Percentiles rank a stretch among this genome's conserved stretches.
phyloP scores from a whole-genome alignment of 2,113 vertebrate genomes.

The Psittacara wagleri region DNA sequence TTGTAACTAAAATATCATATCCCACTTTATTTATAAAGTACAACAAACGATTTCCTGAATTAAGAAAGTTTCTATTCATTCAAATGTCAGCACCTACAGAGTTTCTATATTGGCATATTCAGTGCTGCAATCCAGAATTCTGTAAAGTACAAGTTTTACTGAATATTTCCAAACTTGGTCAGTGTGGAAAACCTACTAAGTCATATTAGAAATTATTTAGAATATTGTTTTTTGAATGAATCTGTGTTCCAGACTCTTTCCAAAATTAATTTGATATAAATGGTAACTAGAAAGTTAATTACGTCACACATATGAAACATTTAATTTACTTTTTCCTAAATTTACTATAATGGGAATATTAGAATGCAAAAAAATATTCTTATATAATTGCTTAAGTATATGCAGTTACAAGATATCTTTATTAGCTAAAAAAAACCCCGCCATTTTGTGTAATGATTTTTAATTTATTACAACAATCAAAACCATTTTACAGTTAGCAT shows the following conservation, averaged over 20 bases:
- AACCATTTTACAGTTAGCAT: background rate
- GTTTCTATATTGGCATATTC: constrained; percentile 21
- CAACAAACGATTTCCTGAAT: background rate
- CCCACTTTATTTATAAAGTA: background rate
- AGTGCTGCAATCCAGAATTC: background rate
- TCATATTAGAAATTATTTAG: background rate
- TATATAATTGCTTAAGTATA: background rate
- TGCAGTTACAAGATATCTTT: background rate
- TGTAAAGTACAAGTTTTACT: background rate
- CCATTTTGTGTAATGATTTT: background rate
- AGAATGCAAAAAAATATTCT: background rate
- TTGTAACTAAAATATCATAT: background rate
- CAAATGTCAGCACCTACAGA: constrained; percentile 50
- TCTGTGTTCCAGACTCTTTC: background rate
- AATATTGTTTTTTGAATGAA: background rate
- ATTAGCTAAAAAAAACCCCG: background rate
- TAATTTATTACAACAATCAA: background rate
- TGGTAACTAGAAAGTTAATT: background rate
- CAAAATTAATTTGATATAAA: background rate
- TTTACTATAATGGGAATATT: background rate
- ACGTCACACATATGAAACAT: background rate
- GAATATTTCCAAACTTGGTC: background rate
- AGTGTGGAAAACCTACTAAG: background rate
- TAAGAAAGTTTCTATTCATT: constrained; percentile 22
- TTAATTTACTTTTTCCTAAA: background rate